Base-by-base conservation (phyloP, 2,797 vertebrate genomes). In the Mastacembelus armatus region DNA sequence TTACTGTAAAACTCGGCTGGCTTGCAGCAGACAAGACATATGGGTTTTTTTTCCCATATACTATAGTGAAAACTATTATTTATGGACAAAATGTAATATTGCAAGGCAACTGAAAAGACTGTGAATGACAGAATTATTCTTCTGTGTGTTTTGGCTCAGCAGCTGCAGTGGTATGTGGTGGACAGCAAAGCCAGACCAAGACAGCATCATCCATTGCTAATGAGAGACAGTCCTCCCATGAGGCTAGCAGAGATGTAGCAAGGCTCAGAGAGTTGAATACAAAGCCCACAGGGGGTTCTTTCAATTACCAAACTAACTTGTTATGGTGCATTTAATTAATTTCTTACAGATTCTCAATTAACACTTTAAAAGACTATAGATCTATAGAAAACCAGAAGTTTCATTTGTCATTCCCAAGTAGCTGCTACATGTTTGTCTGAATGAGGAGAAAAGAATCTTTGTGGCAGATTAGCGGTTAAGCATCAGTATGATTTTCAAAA, bases 261-360 rank as follows among this genome's bases (percentile, higher is more conserved):
- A 71, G 81, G 75, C 80, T 82, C 72, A 71, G 43, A 78, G 69
- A 83, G 81, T 66, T 48, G 63, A 73, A 74, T 60, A 50, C 2
- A 10, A 66, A 51, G 43, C 44, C 71, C 68, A 36, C 22, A 0
- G 48, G 58, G 68, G 75, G 51, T 57, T 75, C 65, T 77, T 73
- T 79, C 83, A 87, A 79, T 87, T 85, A 87, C 77, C 74, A 78
- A 71, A 80, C 78, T 83, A 83, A 78, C 78, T 71, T 80, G 67
- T 80, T 66, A 81, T 67, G 66, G 56, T 74, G 63, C 44, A 67
- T 85, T 88, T 61, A 64, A 77, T 86, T 83, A 71, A 77, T 78
- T 84, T 70, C 33, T 68, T 52, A 67, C 58, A 69, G 47, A 75
- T 72, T 66, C 40, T 42, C 16, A 11, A 80, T 85, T 81, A 68